Evolutionary conservation across 30 jellyfish, hydroid and myxozoan species (phyloP).

Genomic region (Aurelia sp.): DNA sequence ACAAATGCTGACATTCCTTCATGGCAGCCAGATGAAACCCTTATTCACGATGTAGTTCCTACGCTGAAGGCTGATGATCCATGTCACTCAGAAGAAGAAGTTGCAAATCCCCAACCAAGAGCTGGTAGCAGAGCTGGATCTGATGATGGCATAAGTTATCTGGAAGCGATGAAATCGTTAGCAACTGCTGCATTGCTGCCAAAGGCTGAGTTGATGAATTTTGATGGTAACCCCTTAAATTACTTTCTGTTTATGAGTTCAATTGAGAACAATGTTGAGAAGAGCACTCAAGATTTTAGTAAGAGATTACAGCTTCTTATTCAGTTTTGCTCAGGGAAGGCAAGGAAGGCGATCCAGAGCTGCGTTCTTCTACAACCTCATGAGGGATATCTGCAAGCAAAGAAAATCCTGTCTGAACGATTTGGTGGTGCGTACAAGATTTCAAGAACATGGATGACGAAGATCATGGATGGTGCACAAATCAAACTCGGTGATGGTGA

Average conservation of each 20-base stretch:
- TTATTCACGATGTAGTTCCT: background rate
- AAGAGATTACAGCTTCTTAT: slow-evolving; percentile 24
- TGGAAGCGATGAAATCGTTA: background rate
- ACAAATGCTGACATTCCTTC: background rate
- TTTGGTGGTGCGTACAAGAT: slow-evolving; percentile 42
- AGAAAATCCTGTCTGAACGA: slow-evolving; percentile 17
- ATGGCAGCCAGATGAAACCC: background rate
- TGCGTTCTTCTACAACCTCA: slow-evolving; percentile 10
- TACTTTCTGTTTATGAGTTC: too few species aligned
- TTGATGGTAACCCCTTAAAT: too few species aligned
- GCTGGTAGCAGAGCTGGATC: too few species aligned
- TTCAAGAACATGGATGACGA: slow-evolving; percentile 29
- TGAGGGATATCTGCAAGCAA: slow-evolving; percentile 12
- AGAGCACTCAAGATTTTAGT: slow-evolving; percentile 23
- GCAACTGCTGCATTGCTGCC: background rate
- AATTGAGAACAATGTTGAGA: background rate
- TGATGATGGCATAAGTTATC: slow-evolving; percentile 8
- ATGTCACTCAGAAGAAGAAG: too few species aligned
- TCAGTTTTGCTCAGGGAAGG: slow-evolving; percentile 15
- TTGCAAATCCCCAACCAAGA: too few species aligned
- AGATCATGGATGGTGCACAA: slow-evolving; percentile 25
- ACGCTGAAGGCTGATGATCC: too few species aligned
- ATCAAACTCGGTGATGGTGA: slow-evolving; percentile 28
- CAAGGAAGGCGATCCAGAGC: slow-evolving; percentile 28
- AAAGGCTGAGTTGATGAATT: too few species aligned